Evolutionary conservation across 2,888 invertebrate species (phyloP), one percentile per base, ranked within the genome.

Genomic region (Agriopis marginaria): DNA sequence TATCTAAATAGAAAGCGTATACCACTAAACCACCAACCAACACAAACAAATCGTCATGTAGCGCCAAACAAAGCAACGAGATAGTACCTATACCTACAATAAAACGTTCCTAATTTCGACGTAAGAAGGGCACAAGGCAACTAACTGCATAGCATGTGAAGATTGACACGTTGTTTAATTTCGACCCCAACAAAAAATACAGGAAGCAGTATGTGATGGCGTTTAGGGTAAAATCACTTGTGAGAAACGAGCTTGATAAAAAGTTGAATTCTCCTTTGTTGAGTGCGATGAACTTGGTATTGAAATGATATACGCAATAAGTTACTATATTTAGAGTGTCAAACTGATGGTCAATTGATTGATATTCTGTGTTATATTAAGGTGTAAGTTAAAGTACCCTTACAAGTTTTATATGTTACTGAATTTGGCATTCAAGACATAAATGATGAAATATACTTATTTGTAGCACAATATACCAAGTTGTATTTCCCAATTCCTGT

Each of bases 111-210:
- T 23, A 39, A 14, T 17, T 11, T 3, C 11, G 11, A 23, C n/a
- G 10, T 17, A 45, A 32, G 8, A 45, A 10, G n/a, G 50, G 55
- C 40, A 23, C 45, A 23, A 54, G 47, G n/a, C 23, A 50, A 55
- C 44, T 64, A 11, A 55, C 50, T 64, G 8, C 68, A 68, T 70
- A 68, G 51, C 74, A 70, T 71, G 79, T 74, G 84, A 72, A 75
- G 86, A 87, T 82, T 82, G 86, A 87, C 81, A 83, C 71, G 78
- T 79, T 84, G 86, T 84, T 86, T 83, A 80, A 76, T 77, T 78
- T 80, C 60, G 39, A 49, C 14, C 7, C 12, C 10, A 54, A 56
- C 56, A 70, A 70, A 70, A 65, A 66, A 63, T 9, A 63, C 70
- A 70, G 70, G 70, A 70, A 66, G 59, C 64, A 53, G 32, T 53